A percentile compares a stretch with the other conserved stretches of the same genome.
These are phyloP conservation scores for Patella depressa DNA, from an alignment of 2,888 invertebrate species.

Conservation along the genomic window DNA sequence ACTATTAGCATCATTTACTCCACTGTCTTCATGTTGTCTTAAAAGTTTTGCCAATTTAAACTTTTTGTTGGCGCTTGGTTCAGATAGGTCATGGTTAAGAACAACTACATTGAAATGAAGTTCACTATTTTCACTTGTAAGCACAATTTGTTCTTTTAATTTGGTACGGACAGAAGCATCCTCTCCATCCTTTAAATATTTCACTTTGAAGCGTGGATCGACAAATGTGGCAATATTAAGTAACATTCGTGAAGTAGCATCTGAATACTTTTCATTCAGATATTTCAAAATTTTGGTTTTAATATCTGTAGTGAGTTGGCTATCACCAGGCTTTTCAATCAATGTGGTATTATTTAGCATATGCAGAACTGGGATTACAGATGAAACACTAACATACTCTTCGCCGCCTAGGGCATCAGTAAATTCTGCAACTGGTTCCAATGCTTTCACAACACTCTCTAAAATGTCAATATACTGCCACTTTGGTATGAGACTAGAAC, in stretches of 20 bases:
- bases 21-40: too few species aligned
- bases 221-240: not conserved
- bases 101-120: too few species aligned
- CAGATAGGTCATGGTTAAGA: too few species aligned
- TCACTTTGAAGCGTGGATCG: not conserved
- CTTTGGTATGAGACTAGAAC: not conserved
- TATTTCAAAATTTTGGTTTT: not conserved
- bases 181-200: not conserved
- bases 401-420: not conserved
- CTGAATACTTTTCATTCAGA: not conserved
- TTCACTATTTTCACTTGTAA: too few species aligned
- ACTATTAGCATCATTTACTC: too few species aligned
- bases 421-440: too few species aligned
- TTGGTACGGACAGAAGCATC: not conserved
- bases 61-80: too few species aligned
- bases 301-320: not conserved
- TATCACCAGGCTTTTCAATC: not conserved
- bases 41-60: too few species aligned
- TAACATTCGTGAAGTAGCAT: not conserved
- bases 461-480: not conserved
- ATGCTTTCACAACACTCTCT: not conserved
- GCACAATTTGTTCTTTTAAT: too few species aligned
- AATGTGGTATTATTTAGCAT: not conserved
- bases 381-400: not conserved
- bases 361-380: not conserved